Base-by-base conservation (phyloP, 2,888 invertebrate species). In the Drosophila paracracens region DNA sequence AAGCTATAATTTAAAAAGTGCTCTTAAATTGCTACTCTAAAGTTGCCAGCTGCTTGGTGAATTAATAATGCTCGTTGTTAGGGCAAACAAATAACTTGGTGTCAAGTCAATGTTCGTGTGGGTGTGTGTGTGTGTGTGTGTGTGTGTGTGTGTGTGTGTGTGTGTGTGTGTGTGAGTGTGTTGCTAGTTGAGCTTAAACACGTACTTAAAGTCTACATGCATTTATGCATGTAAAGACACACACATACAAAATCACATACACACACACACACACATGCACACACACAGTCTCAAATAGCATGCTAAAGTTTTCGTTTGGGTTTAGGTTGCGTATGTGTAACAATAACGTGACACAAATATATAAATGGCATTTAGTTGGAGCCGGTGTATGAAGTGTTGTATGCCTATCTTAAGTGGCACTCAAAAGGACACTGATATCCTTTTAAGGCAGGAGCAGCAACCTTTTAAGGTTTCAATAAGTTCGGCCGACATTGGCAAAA, bases 341-440 rank as follows among this genome's bases (percentile, higher is more conserved):
- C 77, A 76, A 76, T 74, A 83, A 85, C 89, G 89, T 89, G 88
- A 85, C 85, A 69, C 70, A 85, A 78, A 88, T 88, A 62, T 78
- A 25, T 70, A 79, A 76, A 50, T 65, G 40, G 10, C 65, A 27
- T 48, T 56, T 63, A 58, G 56, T 43, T 36, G 40, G 53, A 10
- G 51, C 69, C 25, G 57, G 11, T 16, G 10, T 48, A 67, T 48
- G 61, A 35, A 13, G 5, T 40, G 48, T 33, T 79, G 74, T 64
- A 61, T 51, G 70, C 16, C 69, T 43, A 61, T 69, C 68, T 76
- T 74, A 76, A 86, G 76, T 83, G 87, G 73, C 86, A 86, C 83
- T 83, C 46, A 79, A 79, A 79, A 77, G 83, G 83, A 60, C 83
- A 79, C 68, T 74, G 81, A 74, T 88, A 76, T 76, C 73, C 74